Conservation (phyloP, 2,113 vertebrate genomes). For the Cranoglanis bouderius region DNA sequence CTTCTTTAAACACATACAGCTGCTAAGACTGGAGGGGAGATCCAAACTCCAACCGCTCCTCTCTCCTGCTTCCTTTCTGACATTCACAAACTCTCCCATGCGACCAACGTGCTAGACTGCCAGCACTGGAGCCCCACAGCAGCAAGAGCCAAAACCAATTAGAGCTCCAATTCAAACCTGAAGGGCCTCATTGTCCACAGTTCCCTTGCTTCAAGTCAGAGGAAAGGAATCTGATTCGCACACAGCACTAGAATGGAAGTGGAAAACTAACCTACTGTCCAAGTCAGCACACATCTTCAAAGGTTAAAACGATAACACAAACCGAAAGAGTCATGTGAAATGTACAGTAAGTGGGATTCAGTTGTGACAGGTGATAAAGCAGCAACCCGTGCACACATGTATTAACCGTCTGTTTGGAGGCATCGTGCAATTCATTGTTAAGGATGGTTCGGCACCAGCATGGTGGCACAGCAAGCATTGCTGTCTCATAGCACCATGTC, state of each 20-base stretch:
- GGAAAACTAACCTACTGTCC: conserved; percentile 59
- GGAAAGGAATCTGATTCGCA: conserved; percentile 73
- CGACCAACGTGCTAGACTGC: conserved; percentile 69
- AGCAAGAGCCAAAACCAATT: conserved; percentile 78
- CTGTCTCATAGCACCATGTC: neutral
- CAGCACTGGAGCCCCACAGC: conserved; percentile 60
- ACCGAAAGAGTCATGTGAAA: neutral
- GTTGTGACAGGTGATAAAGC: neutral
- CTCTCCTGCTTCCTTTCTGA: conserved; percentile 60
- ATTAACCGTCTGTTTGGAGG: neutral
- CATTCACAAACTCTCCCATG: conserved; percentile 66
- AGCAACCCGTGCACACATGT: neutral
- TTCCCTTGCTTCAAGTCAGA: conserved; percentile 76
- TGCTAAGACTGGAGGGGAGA: conserved; percentile 31
- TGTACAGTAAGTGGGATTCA: neutral
- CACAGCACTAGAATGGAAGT: conserved; percentile 37
- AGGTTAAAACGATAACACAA: neutral
- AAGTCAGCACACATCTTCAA: conserved; percentile 67
- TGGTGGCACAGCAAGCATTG: neutral
- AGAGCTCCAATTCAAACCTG: conserved; percentile 76
- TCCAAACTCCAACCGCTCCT: conserved; percentile 46
- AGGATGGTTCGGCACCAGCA: neutral
- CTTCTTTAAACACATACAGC: conserved; percentile 48
- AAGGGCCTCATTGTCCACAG: conserved; percentile 76
- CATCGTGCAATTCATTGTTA: neutral